phyloP scores from a whole-genome alignment of 2,113 vertebrate species.

The Microtus richardsoni region DNA sequence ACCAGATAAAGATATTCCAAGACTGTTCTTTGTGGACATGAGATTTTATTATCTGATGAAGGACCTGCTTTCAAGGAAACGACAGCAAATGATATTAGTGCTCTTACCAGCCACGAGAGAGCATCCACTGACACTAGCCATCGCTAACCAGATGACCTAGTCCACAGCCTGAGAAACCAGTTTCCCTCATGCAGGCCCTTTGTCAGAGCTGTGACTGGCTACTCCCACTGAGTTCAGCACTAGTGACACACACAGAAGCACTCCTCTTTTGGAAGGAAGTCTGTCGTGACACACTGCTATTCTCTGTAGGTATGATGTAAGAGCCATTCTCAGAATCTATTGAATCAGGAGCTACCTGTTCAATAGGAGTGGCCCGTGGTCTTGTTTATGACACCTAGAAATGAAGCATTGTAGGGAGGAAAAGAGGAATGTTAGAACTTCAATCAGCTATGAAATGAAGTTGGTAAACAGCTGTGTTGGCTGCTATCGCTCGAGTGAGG shows the following conservation, averaged over 20 bases:
- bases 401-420: background rate
- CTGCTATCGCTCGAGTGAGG: constrained; percentile 20
- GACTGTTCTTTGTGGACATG: background rate
- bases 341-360: constrained; percentile 60
- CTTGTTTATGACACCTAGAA: constrained; percentile 14
- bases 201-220: constrained; percentile 4
- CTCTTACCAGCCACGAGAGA: constrained; percentile 17
- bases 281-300: constrained; percentile 38
- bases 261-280: constrained; percentile 54
- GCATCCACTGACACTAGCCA: constrained; percentile 10
- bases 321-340: constrained; percentile 53
- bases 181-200: constrained; percentile 5
- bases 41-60: constrained; percentile 15
- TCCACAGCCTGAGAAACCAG: background rate
- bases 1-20: background rate
- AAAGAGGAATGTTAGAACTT: constrained; percentile 42
- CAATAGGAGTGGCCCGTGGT: constrained; percentile 49
- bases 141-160: constrained; percentile 2
- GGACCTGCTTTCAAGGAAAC: constrained; percentile 44
- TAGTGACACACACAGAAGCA: background rate
- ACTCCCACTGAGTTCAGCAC: constrained; percentile 44
- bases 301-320: constrained; percentile 52
- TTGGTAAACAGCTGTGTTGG: background rate
- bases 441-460: constrained; percentile 46
- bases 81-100: background rate